phyloP scores from a whole-genome alignment of 2,888 invertebrate species.

The Leucoma salicis region DNA sequence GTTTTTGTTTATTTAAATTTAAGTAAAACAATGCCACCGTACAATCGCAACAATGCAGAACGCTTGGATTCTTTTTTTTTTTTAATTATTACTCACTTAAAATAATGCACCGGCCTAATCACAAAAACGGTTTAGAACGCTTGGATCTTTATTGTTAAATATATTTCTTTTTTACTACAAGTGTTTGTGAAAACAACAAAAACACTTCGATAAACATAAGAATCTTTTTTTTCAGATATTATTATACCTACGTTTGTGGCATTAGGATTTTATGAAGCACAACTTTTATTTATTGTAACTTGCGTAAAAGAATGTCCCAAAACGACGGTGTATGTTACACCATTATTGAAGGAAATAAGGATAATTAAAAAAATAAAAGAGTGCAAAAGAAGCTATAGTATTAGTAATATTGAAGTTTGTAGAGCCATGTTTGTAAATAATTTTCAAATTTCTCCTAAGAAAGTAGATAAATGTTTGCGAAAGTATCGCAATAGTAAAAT shows the following conservation, averaged over 20 bases:
- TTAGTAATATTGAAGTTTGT: conserved; percentile 8
- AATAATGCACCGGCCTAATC: too few relatives aligned
- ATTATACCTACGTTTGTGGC: conserved; percentile 8
- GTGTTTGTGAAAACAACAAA: too few relatives aligned
- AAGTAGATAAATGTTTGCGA: conserved; percentile 8
- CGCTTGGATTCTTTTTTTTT: too few relatives aligned
- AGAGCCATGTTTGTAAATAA: conserved; percentile 14
- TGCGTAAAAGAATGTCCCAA: conserved; percentile 10
- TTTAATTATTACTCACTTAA: too few relatives aligned
- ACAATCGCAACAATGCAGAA: too few relatives aligned
- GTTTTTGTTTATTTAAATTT: too few relatives aligned
- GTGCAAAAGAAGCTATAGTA: conserved; percentile 7
- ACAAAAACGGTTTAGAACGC: too few relatives aligned
- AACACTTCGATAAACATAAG: too few relatives aligned
- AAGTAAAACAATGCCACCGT: too few relatives aligned
- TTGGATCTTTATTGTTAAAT: too few relatives aligned
- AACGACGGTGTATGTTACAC: conserved; percentile 10
- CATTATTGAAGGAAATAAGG: conserved; percentile 2
- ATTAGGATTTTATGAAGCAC: conserved; percentile 13
- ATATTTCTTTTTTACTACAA: too few relatives aligned
- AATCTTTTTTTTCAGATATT: too few relatives aligned
- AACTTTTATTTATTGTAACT: conserved; percentile 11
- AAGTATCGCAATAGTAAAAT: conserved; percentile 7
- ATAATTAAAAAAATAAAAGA: conserved; percentile 12
- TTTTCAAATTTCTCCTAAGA: conserved; percentile 14